Base-by-base conservation (phyloP, 2,797 vertebrate genomes). In the Linurgus olivaceus region DNA sequence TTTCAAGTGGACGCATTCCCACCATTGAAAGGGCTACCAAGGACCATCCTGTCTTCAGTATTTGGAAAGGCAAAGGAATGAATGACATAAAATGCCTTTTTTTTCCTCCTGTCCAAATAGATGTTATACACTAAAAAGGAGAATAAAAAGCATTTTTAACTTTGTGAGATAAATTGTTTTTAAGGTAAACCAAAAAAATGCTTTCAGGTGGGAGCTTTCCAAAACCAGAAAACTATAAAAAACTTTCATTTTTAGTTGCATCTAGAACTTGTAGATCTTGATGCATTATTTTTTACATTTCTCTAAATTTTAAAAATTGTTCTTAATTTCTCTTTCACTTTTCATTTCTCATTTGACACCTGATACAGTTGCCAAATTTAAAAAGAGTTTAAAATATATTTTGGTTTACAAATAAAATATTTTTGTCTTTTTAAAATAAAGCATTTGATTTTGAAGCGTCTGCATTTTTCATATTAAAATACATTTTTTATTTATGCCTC, bases 161-260 rank as follows among this genome's bases (percentile, higher is more conserved):
- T 65, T 48, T 1, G 2, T 62, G 55, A 4, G 7, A 73, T 50
- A 86, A 58, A 75, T 52, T 59, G 6, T n/a, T 11, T 45, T 59
- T 48, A 61, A 72, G 7, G 8, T 29, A 58, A 29, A 48, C 23
- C 2, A 6, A 20, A 38, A 88, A 67, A 40, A 3, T 4, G 13
- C 11, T 78, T 85, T 85, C 40, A 25, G 5, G 14, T 11, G 0
- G 1, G 3, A 51, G 2, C 3, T 51, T 48, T 40, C 47, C 3
- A 78, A 57, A 89, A 68, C 13, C 4, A 15, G 14, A 68, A 81
- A 81, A 67, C 8, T 17, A 65, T 31, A 74, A 47, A 68, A 1
- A 0, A 1, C 0, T 31, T 51, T 35, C 0, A 35, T 26, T 75
- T 80, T 61, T 28, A n/a, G 16, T 61, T 29, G 29, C 3, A 57